Evolutionary conservation across 2,113 vertebrate species (phyloP).

Genomic region (Plectropomus leopardus): DNA sequence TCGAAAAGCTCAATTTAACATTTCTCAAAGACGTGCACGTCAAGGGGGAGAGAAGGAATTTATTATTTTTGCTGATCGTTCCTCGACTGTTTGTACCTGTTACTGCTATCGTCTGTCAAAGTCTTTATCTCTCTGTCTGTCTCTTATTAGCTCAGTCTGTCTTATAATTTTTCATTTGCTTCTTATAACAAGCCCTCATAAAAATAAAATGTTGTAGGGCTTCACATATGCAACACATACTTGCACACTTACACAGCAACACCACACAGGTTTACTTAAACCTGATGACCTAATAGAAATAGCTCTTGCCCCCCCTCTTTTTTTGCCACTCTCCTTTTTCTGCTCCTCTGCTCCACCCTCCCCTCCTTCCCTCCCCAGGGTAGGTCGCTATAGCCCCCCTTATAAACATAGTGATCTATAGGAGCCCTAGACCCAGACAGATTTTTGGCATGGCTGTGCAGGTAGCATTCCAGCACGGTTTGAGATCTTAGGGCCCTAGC

Average conservation of each 20-base stretch:
- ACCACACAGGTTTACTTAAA: slow-evolving; percentile 67
- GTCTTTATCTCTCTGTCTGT: not conserved
- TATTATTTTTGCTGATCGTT: not conserved
- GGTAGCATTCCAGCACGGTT: slow-evolving; percentile 90
- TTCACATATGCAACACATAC: slow-evolving; percentile 16
- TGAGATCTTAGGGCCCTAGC: slow-evolving; percentile 84
- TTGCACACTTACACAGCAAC: slow-evolving; percentile 17
- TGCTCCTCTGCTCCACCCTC: slow-evolving; percentile 59
- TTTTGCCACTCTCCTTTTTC: slow-evolving; percentile 71
- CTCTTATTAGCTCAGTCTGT: not conserved
- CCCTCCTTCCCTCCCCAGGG: slow-evolving; percentile 56
- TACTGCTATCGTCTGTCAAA: not conserved
- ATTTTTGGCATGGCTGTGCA: slow-evolving; percentile 89
- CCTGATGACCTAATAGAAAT: slow-evolving; percentile 75
- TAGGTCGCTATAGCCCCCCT: slow-evolving; percentile 68
- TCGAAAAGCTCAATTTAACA: slow-evolving; percentile 21
- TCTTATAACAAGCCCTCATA: slow-evolving; percentile 18
- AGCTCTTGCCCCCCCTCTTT: slow-evolving; percentile 53
- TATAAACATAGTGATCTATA: slow-evolving; percentile 83
- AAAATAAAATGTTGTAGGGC: slow-evolving; percentile 37
- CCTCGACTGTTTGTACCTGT: slow-evolving; percentile 32
- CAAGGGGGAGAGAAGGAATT: slow-evolving; percentile 14
- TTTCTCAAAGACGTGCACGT: slow-evolving; percentile 9
- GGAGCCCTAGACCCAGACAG: slow-evolving; percentile 85
- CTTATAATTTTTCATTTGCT: slow-evolving; percentile 11